phyloP scores from a whole-genome alignment of 2,797 vertebrate species.

The Argentina silus region DNA sequence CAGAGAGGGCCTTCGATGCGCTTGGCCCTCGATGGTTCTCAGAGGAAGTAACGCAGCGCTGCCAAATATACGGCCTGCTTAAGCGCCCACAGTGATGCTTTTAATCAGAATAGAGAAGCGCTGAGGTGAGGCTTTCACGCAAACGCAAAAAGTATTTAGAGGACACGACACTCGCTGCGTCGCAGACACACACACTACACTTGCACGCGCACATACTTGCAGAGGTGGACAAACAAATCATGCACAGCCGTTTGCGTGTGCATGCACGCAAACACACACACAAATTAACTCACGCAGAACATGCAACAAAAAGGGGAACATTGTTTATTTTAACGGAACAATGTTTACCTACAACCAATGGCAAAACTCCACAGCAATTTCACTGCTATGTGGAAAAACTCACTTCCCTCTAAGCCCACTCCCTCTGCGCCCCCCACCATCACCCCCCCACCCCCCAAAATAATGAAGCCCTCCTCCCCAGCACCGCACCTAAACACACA shows the following conservation, averaged over 20 bases:
- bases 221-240: background rate
- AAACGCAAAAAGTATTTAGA: no score
- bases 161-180: no score
- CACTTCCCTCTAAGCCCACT: conserved; percentile 14
- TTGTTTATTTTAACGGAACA: conserved; percentile 37
- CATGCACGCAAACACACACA: background rate
- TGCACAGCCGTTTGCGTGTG: no score
- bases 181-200: background rate
- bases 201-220: background rate
- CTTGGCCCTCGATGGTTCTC: no score
- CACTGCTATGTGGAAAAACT: conserved; percentile 13
- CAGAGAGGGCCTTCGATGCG: no score
- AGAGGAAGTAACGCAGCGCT: no score
- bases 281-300: background rate
- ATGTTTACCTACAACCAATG: conserved; percentile 31
- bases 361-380: conserved; percentile 45
- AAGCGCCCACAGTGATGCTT: no score
- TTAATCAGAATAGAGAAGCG: no score
- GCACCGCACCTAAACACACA: conserved; percentile 42
- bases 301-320: conserved; percentile 5
- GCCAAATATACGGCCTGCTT: no score
- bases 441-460: background rate
- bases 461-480: conserved; percentile 20
- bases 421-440: conserved; percentile 1
- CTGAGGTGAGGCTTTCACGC: no score